These are phyloP conservation scores for Centroberyx gerrardi DNA, from an alignment of 2,797 vertebrate genomes.

Conservation along the genomic window DNA sequence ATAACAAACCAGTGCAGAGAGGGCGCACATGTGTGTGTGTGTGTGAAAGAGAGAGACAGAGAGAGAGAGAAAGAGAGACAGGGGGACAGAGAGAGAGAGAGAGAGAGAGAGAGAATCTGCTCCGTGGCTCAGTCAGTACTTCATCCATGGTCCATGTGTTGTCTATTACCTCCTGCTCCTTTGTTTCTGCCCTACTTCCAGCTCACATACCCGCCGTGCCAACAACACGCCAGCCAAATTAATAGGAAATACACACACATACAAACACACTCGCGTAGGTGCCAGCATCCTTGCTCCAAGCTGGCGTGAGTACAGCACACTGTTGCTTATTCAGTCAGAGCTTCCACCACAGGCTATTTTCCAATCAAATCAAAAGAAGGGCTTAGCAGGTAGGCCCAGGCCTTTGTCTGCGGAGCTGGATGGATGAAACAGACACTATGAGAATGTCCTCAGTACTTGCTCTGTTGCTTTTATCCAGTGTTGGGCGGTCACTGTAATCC, in stretches of 20 bases:
- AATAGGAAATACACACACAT: constrained; percentile 65
- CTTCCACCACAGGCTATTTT: constrained; percentile 74
- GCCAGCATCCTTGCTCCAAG: constrained; percentile 72
- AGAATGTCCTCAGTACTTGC: constrained; percentile 63
- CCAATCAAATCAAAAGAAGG: constrained; percentile 74
- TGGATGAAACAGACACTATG: constrained; percentile 74
- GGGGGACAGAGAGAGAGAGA: constrained; percentile 2
- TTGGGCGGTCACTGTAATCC: constrained; percentile 64
- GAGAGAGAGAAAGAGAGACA: constrained; percentile 1
- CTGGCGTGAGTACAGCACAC: constrained; percentile 72
- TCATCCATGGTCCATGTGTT: constrained; percentile 77
- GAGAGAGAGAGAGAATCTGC: constrained; percentile 41
- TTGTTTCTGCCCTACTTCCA: constrained; percentile 83
- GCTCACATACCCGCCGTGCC: constrained; percentile 71
- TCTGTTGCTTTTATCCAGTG: constrained; percentile 67
- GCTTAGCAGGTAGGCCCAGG: constrained; percentile 76
- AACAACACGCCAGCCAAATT: constrained; percentile 78
- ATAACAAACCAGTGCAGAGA: constrained; percentile 11
- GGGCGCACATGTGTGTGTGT: not conserved
- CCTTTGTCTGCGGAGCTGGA: constrained; percentile 63
- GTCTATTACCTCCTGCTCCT: constrained; percentile 78
- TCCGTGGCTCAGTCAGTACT: constrained; percentile 44
- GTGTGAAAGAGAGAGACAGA: not conserved
- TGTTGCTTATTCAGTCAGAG: constrained; percentile 71
- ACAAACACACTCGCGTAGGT: constrained; percentile 34